Evolutionary conservation across 2,797 vertebrate genomes (phyloP).

Genomic region (Pseudochirops cupreus): DNA sequence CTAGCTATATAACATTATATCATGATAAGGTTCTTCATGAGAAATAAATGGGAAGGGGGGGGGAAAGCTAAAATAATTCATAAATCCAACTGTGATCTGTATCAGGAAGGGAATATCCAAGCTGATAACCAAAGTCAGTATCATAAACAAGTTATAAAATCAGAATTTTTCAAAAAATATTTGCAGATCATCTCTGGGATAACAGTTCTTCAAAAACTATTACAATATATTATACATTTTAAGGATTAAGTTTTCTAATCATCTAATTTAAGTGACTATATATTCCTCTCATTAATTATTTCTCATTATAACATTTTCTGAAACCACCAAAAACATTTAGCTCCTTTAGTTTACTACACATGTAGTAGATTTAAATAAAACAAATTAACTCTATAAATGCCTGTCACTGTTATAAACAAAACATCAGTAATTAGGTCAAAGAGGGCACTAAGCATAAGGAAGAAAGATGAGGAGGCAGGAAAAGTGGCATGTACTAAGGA

Average conservation of each 20-base stretch:
- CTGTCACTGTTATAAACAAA: not conserved
- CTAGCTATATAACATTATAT: not conserved
- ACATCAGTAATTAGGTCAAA: conserved; percentile 7
- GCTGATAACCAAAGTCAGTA: not conserved
- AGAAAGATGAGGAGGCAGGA: not conserved
- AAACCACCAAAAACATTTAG: conserved; percentile 11
- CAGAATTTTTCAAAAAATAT: not conserved
- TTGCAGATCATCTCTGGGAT: not conserved
- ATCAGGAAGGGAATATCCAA: not conserved
- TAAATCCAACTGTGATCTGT: not conserved
- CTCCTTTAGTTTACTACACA: conserved; percentile 20
- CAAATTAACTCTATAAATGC: not conserved
- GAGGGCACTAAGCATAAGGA: not conserved
- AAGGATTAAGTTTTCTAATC: not conserved
- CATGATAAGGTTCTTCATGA: not conserved
- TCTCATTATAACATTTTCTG: not conserved
- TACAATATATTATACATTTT: not conserved
- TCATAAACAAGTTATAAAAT: not conserved
- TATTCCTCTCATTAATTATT: not conserved
- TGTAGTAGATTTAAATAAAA: not conserved
- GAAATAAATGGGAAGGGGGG: not conserved
- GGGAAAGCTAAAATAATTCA: not conserved
- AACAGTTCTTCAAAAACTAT: not conserved
- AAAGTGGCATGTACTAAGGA: not conserved
- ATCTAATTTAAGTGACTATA: not conserved